phyloP scores from a whole-genome alignment of 2,888 invertebrate genomes.

The Andrena chrysosceles region DNA sequence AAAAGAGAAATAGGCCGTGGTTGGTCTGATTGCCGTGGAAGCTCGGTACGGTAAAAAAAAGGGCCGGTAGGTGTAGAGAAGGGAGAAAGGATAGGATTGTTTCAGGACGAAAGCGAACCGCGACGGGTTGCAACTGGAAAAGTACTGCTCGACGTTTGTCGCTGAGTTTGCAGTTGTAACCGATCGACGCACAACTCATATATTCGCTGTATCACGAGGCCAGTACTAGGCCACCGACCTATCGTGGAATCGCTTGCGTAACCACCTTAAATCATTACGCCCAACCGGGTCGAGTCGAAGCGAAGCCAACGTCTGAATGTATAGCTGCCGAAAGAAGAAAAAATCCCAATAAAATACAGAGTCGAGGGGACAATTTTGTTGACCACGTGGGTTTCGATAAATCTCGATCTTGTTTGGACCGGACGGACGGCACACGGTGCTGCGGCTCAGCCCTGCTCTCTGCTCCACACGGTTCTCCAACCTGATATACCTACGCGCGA shows the following conservation, averaged over 20 bases:
- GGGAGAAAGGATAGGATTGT: background rate
- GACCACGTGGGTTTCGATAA: conserved; percentile 48
- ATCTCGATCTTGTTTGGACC: conserved; percentile 55
- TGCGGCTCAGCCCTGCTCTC: background rate
- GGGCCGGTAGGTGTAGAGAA: background rate
- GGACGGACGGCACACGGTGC: conserved; percentile 3
- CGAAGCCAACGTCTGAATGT: background rate
- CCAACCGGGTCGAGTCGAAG: conserved; percentile 5
- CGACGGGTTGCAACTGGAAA: conserved; percentile 16
- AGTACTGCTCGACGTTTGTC: conserved; percentile 47
- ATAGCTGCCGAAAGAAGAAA: conserved; percentile 11
- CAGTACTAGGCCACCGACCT: conserved; percentile 10
- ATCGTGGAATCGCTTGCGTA: conserved; percentile 54
- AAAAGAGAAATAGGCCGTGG: background rate
- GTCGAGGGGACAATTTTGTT: conserved; percentile 31
- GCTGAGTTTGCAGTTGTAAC: conserved; percentile 39
- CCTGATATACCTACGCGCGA: conserved; percentile 55
- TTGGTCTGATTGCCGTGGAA: background rate
- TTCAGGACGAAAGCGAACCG: conserved; percentile 21
- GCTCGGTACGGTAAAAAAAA: background rate
- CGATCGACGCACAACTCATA: conserved; percentile 21
- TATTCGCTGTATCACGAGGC: background rate
- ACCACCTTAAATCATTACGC: conserved; percentile 58
- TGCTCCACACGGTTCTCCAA: conserved; percentile 11
- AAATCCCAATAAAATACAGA: conserved; percentile 28